Base-by-base conservation (phyloP, 2,113 vertebrate genomes). In the Platysternon megacephalum region DNA sequence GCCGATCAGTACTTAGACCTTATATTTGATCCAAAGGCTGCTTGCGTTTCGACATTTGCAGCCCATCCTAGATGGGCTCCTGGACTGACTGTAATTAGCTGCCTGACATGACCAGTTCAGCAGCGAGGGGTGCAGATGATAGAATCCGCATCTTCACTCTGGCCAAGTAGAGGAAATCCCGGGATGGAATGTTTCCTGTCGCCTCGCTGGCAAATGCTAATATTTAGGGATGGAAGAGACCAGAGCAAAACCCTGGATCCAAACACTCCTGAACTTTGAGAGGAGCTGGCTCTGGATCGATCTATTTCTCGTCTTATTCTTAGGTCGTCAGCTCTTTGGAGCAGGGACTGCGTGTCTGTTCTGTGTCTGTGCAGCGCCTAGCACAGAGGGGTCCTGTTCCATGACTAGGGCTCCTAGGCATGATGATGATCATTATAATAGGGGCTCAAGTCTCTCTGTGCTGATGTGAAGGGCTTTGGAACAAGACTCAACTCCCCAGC, bases 21-120 rank as follows among this genome's bases (percentile, higher is more conserved):
- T 78, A 32, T 42, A 53, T 39, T 7, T 4, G 8, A 6, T 11
- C 82, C 65, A 51, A 2, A 1, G 2, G 42, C 2, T 11, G 0
- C 8, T 16, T 21, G 49, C 11, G 21, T 61, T 11, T 28, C 4
- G n/a, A 49, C 13, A 2, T 55, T 46, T 52, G 8, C 51, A 51
- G 90, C 8, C 10, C 1, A 1, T 39, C 16, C n/a, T 35, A 0
- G 0, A 51, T 74, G 14, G 17, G 0, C 82, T 51, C 32, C 26
- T 68, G 28, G 39, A 85, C 6, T 29, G 79, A 35, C 16, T 24
- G 6, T 46, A 29, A 78, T 29, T 28, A 46, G 74, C 44, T 44
- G 24, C 74, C 44, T 46, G 26, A 8, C 13, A 4, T 5, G 42
- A 24, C 42, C 74, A 29, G 39, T 46, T 46, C 24, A 46, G 26